Percentiles rank a stretch among this genome's conserved stretches.
Conservation (phyloP, 53 echinoderm and acorn worm genomes). For the Mesocentrotus franciscanus region DNA sequence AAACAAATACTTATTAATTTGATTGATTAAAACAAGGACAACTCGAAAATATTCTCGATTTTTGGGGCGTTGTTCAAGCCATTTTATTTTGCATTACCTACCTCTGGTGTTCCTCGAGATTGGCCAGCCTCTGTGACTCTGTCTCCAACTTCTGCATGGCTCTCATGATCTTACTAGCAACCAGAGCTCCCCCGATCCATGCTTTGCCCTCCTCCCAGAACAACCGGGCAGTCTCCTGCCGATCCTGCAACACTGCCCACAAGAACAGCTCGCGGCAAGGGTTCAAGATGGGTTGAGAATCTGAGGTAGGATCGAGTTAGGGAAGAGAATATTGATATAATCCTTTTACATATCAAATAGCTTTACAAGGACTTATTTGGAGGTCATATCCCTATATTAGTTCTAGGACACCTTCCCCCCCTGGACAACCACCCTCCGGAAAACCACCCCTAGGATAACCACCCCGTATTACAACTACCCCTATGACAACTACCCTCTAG, state of each 20-base stretch:
- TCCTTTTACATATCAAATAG: too few relatives aligned
- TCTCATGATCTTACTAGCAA: conserved; percentile 78
- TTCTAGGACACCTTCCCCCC: too few relatives aligned
- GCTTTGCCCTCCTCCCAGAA: conserved; percentile 86
- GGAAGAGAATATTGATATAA: neutral
- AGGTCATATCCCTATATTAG: too few relatives aligned
- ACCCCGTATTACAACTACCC: too few relatives aligned
- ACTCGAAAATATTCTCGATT: too few relatives aligned
- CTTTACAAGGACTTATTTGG: too few relatives aligned
- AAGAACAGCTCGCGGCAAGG: conserved; percentile 86
- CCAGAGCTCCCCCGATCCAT: conserved; percentile 81
- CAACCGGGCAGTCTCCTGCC: conserved; percentile 75
- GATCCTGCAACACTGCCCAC: conserved; percentile 83
- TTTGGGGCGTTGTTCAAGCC: too few relatives aligned
- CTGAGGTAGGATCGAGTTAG: neutral
- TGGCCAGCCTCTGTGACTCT: conserved; percentile 71
- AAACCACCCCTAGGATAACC: too few relatives aligned
- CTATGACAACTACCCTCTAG: too few relatives aligned
- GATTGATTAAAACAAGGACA: too few relatives aligned
- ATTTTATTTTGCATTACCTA: neutral
- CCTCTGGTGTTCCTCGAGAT: conserved; percentile 73
- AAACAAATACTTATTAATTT: too few relatives aligned
- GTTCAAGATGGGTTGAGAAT: conserved; percentile 58
- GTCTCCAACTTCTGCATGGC: conserved; percentile 68
- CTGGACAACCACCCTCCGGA: too few relatives aligned